Evolutionary conservation across 30 jellyfish, hydroid and myxozoan genomes (phyloP), one percentile per base, ranked within the genome.

Genomic region (Pseudorhiza aurosa): DNA sequence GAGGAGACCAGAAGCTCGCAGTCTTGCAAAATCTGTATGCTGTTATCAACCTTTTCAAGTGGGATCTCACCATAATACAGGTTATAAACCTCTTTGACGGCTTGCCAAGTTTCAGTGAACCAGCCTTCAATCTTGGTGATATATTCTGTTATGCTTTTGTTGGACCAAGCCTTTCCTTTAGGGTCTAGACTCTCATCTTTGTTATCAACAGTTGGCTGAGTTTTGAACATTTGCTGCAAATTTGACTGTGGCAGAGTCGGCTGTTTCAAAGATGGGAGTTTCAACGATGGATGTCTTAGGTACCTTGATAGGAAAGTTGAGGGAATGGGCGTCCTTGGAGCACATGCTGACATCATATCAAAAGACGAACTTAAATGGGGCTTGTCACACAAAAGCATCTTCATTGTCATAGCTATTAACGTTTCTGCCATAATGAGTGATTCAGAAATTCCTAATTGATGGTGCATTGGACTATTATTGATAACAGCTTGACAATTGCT

Each of bases 151-250:
- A 94, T 77, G 60, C 91, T 82, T 72, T 87, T 87, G 37, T 75
- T 88, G 9, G 99, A 94, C 99, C 96, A 94, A 12, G 95, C 97
- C 75, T 77, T 87, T 25, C 97, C 99, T 40, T 85, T 82, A 11
- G 96, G 97, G 10, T 85, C 97, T 21, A 88, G 83, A 24, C 51
- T 72, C 27, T 87, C 93, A 50, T 72, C 95, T 2, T 39, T 24
- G 18, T 75, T 40, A 22, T 33, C 93, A 1, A 19, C 12, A 21
- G 67, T 18, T n/a, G n/a, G n/a, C 60, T 44, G 49, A 27, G 80
- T 32, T 51, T 67, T 87, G 73, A 87, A 87, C 57, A 81, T 53
- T 59, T 75, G 88, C 65, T 55, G 87, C 51, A 94, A 40, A 55
- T 50, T 65, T 31, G 92, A 88, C 28, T 65, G 68, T 24, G 90